Evolutionary conservation across 2,113 vertebrate genomes (phyloP), one percentile per base, ranked within the genome.

Genomic region (Orcinus orca): DNA sequence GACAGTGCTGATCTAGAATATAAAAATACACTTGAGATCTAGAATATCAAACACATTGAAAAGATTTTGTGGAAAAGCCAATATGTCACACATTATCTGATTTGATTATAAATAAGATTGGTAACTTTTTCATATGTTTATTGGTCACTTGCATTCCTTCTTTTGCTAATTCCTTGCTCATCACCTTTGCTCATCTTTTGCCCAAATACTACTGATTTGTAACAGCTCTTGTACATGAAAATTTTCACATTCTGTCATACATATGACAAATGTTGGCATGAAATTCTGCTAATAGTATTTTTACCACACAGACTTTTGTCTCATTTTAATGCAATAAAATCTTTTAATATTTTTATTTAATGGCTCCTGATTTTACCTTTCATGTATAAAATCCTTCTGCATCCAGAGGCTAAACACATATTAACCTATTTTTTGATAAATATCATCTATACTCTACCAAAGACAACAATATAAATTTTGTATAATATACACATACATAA

Each of bases 281-380:
- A 85, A 70, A 91, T 41, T 91, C 25, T 79, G 20, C 11, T 85
- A 38, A 62, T 29, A 14, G 6, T 85, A 91, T 68, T 91, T 88
- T 90, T 86, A 71, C 26, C 50, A 70, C 50, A 50, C 18, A 65
- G 31, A 79, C 23, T 70, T 50, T 55, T 17, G 55, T 63, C 47
- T 53, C 41, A 71, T 71, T 71, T 62, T 60, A 88, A 50, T 38
- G 11, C 31, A 65, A 55, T 62, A 58, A 71, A 63, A 73, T 63
- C 31, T 73, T 62, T 50, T 50, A 50, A 92, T 73, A 83, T 84
- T 84, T 90, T 95, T 90, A 60, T 83, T 91, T 62, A 95, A 90
- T 70, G 50, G 36, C 4, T 68, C 8, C 60, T 83, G 11, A 50
- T 65, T 76, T 31, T 76, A 77, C 5, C 12, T 84, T 76, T 68